Percentiles rank a stretch among this genome's conserved stretches.
Conservation (phyloP, 2,113 vertebrate genomes). For the Blennius ocellaris region DNA sequence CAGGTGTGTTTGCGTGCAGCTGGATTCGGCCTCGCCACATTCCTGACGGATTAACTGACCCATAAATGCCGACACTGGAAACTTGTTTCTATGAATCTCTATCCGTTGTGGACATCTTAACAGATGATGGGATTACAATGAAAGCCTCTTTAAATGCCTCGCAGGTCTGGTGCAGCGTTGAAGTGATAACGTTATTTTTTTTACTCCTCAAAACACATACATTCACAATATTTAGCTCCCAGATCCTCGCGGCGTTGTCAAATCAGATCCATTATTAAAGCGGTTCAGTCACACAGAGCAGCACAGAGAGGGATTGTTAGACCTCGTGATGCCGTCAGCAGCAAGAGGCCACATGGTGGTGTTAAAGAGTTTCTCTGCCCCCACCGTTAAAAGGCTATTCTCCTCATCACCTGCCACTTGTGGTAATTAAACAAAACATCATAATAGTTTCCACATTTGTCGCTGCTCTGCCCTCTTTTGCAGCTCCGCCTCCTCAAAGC, state of each 20-base stretch:
- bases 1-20: conserved; percentile 62
- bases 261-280: conserved; percentile 11
- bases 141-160: neutral
- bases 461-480: neutral
- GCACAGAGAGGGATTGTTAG: conserved; percentile 16
- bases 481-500: conserved; percentile 3
- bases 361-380: conserved; percentile 57
- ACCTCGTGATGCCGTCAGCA: conserved; percentile 40
- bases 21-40: conserved; percentile 45
- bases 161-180: neutral
- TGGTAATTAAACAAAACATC: conserved; percentile 75
- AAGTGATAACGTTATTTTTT: neutral
- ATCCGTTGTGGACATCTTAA: conserved; percentile 23
- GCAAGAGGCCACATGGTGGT: conserved; percentile 48
- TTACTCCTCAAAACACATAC: neutral
- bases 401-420: conserved; percentile 76
- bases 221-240: no score
- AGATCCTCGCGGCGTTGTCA: neutral
- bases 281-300: neutral
- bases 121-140: conserved; percentile 8
- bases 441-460: conserved; percentile 73
- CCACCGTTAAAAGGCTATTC: conserved; percentile 67
- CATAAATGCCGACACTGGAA: conserved; percentile 43
- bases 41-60: conserved; percentile 54
- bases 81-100: conserved; percentile 15